Conservation (phyloP, 1,140 invertebrate genomes). For the Halictus rubicundus region DNA sequence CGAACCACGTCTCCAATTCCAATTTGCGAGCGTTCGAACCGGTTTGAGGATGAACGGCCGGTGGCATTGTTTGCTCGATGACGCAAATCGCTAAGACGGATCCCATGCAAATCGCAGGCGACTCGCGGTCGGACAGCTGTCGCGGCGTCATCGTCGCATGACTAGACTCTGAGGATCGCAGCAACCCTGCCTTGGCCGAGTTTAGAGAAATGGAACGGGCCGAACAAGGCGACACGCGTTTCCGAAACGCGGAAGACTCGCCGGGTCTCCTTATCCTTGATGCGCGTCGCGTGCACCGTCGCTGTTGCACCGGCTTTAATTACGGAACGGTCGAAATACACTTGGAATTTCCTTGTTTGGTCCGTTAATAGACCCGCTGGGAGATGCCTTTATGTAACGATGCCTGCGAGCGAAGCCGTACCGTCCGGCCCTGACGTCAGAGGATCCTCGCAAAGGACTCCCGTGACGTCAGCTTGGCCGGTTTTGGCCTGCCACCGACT, state of each 20-base stretch:
- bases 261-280: not conserved
- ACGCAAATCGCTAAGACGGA: conserved; percentile 30
- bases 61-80: not conserved
- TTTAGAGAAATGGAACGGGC: conserved; percentile 54
- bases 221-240: conserved; percentile 19
- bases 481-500: not conserved
- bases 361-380: not conserved
- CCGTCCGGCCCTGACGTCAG: not conserved
- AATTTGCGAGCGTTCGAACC: too few species aligned
- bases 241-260: conserved; percentile 28
- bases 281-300: not conserved
- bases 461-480: not conserved
- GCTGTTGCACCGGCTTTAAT: not conserved
- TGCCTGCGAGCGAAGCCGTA: not conserved
- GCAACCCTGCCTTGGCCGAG: conserved; percentile 62
- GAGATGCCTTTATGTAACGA: not conserved
- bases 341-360: not conserved
- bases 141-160: conserved; percentile 41
- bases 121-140: conserved; percentile 2
- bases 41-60: too few species aligned
- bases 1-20: too few species aligned
- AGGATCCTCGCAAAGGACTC: not conserved
- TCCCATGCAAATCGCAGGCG: conserved; percentile 44
- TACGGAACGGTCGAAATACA: not conserved
- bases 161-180: conserved; percentile 28